phyloP scores from a whole-genome alignment of 2,888 invertebrate genomes.

The Alcis repandata region DNA sequence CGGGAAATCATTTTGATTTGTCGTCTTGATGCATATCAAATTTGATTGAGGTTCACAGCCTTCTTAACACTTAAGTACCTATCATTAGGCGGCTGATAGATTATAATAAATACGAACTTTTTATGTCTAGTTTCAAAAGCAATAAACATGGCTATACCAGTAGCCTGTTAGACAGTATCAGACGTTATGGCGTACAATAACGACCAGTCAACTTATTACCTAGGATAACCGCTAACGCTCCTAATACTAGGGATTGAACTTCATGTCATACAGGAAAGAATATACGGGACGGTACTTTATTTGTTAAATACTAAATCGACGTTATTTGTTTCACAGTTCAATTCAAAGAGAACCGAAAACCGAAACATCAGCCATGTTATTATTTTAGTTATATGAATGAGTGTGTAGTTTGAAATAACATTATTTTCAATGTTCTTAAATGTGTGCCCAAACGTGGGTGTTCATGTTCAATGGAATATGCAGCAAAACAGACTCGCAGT shows the following conservation, averaged over 20 bases:
- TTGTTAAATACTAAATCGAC: too few relatives aligned
- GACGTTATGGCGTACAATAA: slow-evolving; percentile 67
- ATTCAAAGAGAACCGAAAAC: too few relatives aligned
- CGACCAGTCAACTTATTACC: slow-evolving; percentile 67
- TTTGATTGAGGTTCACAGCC: too few relatives aligned
- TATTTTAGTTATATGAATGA: too few relatives aligned
- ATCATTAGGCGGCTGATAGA: not conserved
- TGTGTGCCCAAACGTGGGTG: slow-evolving; percentile 1
- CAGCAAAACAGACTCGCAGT: slow-evolving; percentile 13
- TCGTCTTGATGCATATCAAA: too few relatives aligned
- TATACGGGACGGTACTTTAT: not conserved
- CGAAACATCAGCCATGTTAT: too few relatives aligned
- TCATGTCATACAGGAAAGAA: not conserved
- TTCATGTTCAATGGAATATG: slow-evolving; percentile 9
- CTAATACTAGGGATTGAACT: slow-evolving; percentile 54
- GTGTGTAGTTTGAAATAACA: not conserved
- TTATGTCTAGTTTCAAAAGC: slow-evolving; percentile 6
- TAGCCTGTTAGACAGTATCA: slow-evolving; percentile 61
- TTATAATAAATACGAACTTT: not conserved
- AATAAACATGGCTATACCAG: slow-evolving; percentile 45
- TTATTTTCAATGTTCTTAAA: not conserved
- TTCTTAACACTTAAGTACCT: not conserved
- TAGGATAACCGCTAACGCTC: slow-evolving; percentile 58
- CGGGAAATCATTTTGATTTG: not conserved
- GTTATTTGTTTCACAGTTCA: too few relatives aligned